Evolutionary conservation across 1,140 invertebrate genomes (phyloP).

Genomic region (Leguminivora glycinivorella): DNA sequence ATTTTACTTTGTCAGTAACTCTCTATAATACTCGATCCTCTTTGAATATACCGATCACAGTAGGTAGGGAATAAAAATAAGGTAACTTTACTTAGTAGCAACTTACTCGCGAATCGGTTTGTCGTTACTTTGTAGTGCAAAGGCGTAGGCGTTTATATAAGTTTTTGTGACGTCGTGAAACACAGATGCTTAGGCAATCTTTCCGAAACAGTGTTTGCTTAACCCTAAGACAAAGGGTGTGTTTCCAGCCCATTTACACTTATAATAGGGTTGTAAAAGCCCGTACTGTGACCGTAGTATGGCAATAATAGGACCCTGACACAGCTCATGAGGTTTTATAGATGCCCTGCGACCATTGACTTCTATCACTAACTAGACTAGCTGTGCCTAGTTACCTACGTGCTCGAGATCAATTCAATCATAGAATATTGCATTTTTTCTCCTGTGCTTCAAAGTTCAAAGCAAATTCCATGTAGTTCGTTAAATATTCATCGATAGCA

Average conservation of each 20-base stretch:
- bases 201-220: constrained; percentile 15
- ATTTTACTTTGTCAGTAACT: too few relatives aligned
- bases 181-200: background rate
- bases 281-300: constrained; percentile 1
- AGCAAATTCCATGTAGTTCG: too few relatives aligned
- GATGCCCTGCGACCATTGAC: background rate
- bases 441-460: too few relatives aligned
- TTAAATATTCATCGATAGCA: too few relatives aligned
- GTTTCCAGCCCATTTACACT: constrained; percentile 22
- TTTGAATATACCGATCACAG: too few relatives aligned
- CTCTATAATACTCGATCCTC: too few relatives aligned
- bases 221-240: constrained; percentile 18
- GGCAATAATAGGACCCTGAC: constrained; percentile 22
- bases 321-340: constrained; percentile 23
- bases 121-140: too few relatives aligned
- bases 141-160: too few relatives aligned
- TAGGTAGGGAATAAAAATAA: too few relatives aligned
- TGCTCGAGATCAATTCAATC: background rate
- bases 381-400: background rate
- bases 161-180: too few relatives aligned
- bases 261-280: constrained; percentile 24
- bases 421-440: background rate
- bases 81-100: too few relatives aligned
- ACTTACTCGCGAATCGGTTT: too few relatives aligned
- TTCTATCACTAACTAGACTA: background rate